These are phyloP conservation scores for Dreissena rostriformis DNA, from an alignment of 1,140 invertebrate genomes.

Conservation along the genomic window DNA sequence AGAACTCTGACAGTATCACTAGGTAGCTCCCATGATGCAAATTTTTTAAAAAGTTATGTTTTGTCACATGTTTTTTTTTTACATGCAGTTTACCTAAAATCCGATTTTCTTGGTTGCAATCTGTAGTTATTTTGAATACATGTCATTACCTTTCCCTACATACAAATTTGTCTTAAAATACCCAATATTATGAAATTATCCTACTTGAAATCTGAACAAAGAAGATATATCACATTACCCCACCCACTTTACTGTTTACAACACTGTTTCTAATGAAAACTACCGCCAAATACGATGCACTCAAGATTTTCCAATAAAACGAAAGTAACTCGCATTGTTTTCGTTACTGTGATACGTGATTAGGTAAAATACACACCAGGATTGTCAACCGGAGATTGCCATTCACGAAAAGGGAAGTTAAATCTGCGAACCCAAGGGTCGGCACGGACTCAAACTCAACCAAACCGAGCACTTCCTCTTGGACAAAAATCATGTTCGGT, in stretches of 20 bases:
- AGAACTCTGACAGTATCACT: too few relatives aligned
- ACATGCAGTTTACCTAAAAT: too few relatives aligned
- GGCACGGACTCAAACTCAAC: conserved; percentile 42
- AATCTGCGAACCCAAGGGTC: conserved; percentile 35
- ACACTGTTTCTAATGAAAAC: conserved; percentile 51
- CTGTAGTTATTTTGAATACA: too few relatives aligned
- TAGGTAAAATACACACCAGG: background rate
- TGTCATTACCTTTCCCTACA: too few relatives aligned
- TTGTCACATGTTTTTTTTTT: too few relatives aligned
- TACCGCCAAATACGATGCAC: conserved; percentile 48
- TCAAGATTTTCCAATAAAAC: conserved; percentile 27
- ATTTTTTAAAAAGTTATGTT: too few relatives aligned
- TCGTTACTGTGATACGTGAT: background rate
- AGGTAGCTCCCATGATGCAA: too few relatives aligned
- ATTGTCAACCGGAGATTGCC: background rate
- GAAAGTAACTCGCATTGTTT: conserved; percentile 22
- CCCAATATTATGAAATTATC: too few relatives aligned
- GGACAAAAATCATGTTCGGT: too few relatives aligned
- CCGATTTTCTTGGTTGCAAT: too few relatives aligned
- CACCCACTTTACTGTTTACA: conserved; percentile 45
- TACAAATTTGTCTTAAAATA: too few relatives aligned
- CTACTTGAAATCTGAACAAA: background rate
- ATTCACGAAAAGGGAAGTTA: background rate
- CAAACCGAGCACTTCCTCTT: conserved; percentile 32
- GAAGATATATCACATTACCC: conserved; percentile 16